phyloP scores from a whole-genome alignment of 2,888 invertebrate species.

The Parnassius apollo region DNA sequence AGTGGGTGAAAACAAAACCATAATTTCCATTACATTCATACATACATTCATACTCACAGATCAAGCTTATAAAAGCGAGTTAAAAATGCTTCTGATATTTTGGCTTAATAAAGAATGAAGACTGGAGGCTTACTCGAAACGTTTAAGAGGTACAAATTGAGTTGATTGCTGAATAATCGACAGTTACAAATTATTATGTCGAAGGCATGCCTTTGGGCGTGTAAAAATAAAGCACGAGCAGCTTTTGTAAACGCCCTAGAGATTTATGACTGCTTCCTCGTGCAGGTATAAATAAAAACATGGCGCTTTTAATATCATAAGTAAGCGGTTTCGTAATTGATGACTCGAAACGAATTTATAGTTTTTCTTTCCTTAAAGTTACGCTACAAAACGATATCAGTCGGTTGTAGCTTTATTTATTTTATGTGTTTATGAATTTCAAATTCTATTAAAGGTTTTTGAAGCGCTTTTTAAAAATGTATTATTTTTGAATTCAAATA shows the following conservation, averaged over 20 bases:
- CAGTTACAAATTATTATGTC: slow-evolving; percentile 37
- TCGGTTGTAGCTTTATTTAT: not conserved
- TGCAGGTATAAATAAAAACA: slow-evolving; percentile 21
- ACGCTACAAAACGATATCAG: not conserved
- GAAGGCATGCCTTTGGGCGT: slow-evolving; percentile 27
- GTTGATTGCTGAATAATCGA: slow-evolving; percentile 37
- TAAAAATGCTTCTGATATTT: too few relatives aligned
- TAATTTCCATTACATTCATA: too few relatives aligned
- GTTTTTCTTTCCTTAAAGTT: not conserved
- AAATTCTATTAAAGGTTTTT: too few relatives aligned
- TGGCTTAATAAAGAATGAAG: slow-evolving; percentile 32
- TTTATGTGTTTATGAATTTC: not conserved
- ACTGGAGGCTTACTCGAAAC: slow-evolving; percentile 35
- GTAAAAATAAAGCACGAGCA: slow-evolving; percentile 21
- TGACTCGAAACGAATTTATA: not conserved
- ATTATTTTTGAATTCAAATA: too few relatives aligned
- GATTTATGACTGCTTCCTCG: slow-evolving; percentile 25
- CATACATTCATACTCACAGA: too few relatives aligned
- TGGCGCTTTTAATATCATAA: slow-evolving; percentile 17
- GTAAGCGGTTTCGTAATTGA: slow-evolving; percentile 15
- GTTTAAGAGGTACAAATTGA: slow-evolving; percentile 42
- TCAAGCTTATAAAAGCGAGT: too few relatives aligned
- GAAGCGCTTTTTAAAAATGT: too few relatives aligned
- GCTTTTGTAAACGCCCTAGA: slow-evolving; percentile 23
- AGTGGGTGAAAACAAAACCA: too few relatives aligned